Evolutionary conservation across 2,113 vertebrate species (phyloP).

Genomic region (Leucoraja erinaceus): DNA sequence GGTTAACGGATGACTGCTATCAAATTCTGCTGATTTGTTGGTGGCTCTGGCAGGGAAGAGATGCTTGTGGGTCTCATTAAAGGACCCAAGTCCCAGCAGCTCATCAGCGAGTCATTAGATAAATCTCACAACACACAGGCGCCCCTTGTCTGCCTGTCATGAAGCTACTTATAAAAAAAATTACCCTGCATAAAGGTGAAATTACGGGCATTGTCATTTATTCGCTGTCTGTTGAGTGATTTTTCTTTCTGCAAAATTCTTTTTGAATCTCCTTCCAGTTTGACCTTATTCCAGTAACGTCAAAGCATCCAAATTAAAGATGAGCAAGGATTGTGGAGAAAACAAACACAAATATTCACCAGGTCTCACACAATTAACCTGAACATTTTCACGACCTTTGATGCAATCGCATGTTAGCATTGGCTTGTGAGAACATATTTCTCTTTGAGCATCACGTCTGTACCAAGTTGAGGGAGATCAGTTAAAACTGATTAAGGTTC

Average conservation of each 20-base stretch:
- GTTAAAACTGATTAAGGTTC: background rate
- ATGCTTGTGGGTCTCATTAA: constrained; percentile 60
- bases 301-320: background rate
- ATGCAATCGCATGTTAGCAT: background rate
- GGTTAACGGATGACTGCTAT: constrained; percentile 85
- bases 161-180: constrained; percentile 47
- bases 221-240: constrained; percentile 29
- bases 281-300: constrained; percentile 16
- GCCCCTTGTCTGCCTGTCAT: constrained; percentile 60
- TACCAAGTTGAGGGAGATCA: background rate
- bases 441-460: background rate
- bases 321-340: background rate
- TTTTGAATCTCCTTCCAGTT: constrained; percentile 11
- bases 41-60: constrained; percentile 68
- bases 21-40: constrained; percentile 60
- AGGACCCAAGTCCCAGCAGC: constrained; percentile 53
- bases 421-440: background rate
- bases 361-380: background rate
- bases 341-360: background rate
- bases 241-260: constrained; percentile 27
- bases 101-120: constrained; percentile 57
- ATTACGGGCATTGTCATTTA: constrained; percentile 33
- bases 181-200: constrained; percentile 37
- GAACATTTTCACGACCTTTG: background rate
- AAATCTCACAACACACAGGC: constrained; percentile 55